These are phyloP conservation scores for Drosophila bifasciata DNA, from an alignment of 1,140 invertebrate species.

Conservation along the genomic window DNA sequence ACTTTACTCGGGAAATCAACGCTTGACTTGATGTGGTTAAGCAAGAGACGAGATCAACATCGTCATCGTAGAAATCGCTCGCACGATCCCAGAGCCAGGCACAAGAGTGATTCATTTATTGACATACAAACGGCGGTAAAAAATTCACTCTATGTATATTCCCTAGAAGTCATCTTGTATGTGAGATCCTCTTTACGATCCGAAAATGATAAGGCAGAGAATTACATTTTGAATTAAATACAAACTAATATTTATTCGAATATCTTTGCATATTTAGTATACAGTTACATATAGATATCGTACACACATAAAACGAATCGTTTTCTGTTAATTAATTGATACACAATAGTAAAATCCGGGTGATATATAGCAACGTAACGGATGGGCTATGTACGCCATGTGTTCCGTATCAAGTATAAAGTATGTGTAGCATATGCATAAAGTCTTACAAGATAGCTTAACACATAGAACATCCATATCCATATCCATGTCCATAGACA, in stretches of 20 bases:
- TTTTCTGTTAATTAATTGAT: constrained; percentile 45
- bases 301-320: constrained; percentile 72
- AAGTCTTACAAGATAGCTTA: constrained; percentile 71
- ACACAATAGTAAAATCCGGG: constrained; percentile 55
- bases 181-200: neutral
- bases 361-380: constrained; percentile 38
- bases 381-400: constrained; percentile 44
- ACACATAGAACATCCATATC: constrained; percentile 51
- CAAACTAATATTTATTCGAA: constrained; percentile 76
- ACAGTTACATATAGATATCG: constrained; percentile 68
- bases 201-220: neutral
- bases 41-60: neutral
- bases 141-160: too few species aligned
- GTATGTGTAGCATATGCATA: constrained; percentile 56
- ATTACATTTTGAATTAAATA: constrained; percentile 28
- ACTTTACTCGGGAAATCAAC: constrained; percentile 3
- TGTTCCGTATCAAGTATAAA: constrained; percentile 37
- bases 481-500: constrained; percentile 14
- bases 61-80: too few species aligned
- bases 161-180: neutral
- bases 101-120: too few species aligned
- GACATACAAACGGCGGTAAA: too few species aligned
- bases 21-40: neutral
- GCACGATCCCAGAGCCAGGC: too few species aligned
- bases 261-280: constrained; percentile 76